Percentiles rank a stretch among this genome's conserved stretches.
phyloP scores from a whole-genome alignment of 1,140 invertebrate genomes.

The Oryzaephilus surinamensis region DNA sequence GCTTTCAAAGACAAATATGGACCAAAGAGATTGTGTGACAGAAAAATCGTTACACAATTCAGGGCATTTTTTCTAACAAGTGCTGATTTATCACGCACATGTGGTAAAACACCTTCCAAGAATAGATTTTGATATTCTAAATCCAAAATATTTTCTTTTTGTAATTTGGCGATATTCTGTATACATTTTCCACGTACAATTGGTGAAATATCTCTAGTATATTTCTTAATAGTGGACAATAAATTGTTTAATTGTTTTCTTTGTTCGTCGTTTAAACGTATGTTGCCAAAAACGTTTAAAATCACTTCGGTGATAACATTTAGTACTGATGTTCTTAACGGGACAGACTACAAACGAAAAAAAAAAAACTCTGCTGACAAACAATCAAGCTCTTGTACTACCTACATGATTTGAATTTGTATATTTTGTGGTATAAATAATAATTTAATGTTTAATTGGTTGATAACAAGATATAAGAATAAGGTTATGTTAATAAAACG shows the following conservation, averaged over 20 bases:
- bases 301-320: conserved; percentile 55
- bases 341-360: conserved; percentile 45
- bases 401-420: background rate
- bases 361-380: conserved; percentile 8
- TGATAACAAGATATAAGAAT: background rate
- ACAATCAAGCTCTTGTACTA: background rate
- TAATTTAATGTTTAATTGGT: background rate
- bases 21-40: conserved; percentile 25
- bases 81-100: conserved; percentile 55
- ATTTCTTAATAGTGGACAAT: conserved; percentile 49
- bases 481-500: background rate
- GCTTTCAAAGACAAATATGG: conserved; percentile 20
- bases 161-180: conserved; percentile 51
- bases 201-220: conserved; percentile 57
- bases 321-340: conserved; percentile 57
- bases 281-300: conserved; percentile 44
- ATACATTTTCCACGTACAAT: conserved; percentile 57
- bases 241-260: conserved; percentile 44
- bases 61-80: conserved; percentile 53
- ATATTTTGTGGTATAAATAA: background rate
- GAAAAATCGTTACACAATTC: conserved; percentile 26
- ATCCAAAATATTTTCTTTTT: conserved; percentile 50
- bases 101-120: conserved; percentile 41
- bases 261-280: conserved; percentile 45
- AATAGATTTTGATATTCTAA: conserved; percentile 44